Evolutionary conservation across 1,140 invertebrate species (phyloP), one percentile per base, ranked within the genome.

Genomic region (Elymnias hypermnestra): DNA sequence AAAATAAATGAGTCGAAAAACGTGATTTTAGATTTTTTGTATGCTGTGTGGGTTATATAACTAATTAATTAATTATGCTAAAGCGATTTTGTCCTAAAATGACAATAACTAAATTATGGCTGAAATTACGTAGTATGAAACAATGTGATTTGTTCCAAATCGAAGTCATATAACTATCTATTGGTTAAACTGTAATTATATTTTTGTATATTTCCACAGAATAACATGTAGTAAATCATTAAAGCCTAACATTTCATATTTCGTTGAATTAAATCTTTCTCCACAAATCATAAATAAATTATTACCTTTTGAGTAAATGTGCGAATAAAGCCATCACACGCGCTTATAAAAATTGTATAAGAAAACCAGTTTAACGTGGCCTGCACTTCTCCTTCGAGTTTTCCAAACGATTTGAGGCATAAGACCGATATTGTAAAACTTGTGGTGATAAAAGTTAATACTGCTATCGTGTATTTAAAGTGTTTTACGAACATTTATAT

Each of bases 291-390:
- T 48, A 54, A 41, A 55, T 50, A 55, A 55, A 44, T 36, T 22
- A 55, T 49, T 40, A 36, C 23, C 33, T 43, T 40, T 8, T 44
- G 1, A 39, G 47, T 57, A 50, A 47, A 59, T 35, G 43, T 55
- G 40, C 44, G 40, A 47, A 55, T 60, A 49, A 60, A 60, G 45
- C 47, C 49, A 37, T 42, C 22, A 31, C 46, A 38, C 13, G 35
- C 29, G 40, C 39, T 37, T 50, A 43, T 43, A 50, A 50, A 43
- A 50, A 36, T 9, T 15, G 44, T 33, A 53, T 43, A 17, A 33
- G 19, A 4, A 29, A 29, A 41, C 54, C 47, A 46, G 17, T 29
- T 8, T 37, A 25, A 5, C 22, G 21, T 45, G 54, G 47, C n/a
- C 47, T 40, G 25, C 13, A 15, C 26, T 5, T 40, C 48, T 57